A percentile compares a stretch with the other conserved stretches of the same genome.
These are phyloP conservation scores for Micropterix aruncella DNA, from an alignment of 2,888 invertebrate genomes.

Conservation along the genomic window DNA sequence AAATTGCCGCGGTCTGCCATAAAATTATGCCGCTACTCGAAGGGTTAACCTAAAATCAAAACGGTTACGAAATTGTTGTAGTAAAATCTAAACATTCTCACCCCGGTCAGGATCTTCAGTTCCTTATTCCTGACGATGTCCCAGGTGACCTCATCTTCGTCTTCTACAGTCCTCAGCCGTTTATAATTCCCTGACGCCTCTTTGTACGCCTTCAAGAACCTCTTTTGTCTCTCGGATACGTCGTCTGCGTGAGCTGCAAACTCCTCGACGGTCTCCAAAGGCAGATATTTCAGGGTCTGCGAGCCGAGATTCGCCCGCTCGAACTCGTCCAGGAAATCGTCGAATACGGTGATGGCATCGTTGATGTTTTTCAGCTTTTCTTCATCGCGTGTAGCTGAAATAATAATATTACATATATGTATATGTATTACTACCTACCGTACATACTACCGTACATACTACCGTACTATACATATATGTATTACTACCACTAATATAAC, in stretches of 20 bases:
- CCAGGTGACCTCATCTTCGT: conserved; percentile 48
- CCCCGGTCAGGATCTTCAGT: conserved; percentile 39
- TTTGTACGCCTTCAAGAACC: conserved; percentile 50
- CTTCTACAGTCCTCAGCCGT: conserved; percentile 48
- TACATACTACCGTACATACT: no score
- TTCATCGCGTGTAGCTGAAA: conserved; percentile 63
- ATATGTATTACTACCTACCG: no score
- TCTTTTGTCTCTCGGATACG: conserved; percentile 19
- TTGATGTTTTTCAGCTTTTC: conserved; percentile 62
- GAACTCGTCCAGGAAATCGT: conserved; percentile 61
- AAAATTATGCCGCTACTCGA: no score
- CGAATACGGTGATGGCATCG: conserved; percentile 54
- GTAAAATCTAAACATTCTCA: no score
- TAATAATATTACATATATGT: no score
- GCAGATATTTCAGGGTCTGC: conserved; percentile 56
- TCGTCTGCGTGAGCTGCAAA: conserved; percentile 30
- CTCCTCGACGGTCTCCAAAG: conserved; percentile 41
- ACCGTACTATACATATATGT: no score
- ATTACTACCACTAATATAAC: no score
- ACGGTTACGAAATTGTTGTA: no score
- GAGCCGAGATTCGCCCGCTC: conserved; percentile 50
- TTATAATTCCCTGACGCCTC: conserved; percentile 57
- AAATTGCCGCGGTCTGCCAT: no score
- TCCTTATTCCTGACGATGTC: conserved; percentile 57
- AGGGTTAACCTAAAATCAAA: no score